Conservation (phyloP, 30 jellyfish, hydroid and myxozoan species). For the Nemopilema nomurai region DNA sequence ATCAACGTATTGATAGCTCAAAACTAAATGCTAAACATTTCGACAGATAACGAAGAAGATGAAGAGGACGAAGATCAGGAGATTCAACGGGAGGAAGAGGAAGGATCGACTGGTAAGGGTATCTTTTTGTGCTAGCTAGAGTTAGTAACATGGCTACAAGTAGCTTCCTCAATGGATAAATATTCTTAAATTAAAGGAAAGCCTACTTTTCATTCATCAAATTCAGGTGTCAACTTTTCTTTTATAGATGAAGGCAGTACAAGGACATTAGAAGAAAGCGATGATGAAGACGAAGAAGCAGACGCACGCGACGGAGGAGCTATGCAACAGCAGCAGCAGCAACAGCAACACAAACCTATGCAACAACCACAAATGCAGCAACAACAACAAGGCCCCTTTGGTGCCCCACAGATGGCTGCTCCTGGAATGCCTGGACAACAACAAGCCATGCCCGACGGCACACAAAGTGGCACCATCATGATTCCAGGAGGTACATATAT, state of each 20-base stretch:
- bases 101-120: constrained; percentile 54
- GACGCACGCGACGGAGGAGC: constrained; percentile 63
- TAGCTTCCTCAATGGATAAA: too few species aligned
- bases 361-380: constrained; percentile 32
- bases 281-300: constrained; percentile 60
- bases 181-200: too few species aligned
- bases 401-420: constrained; percentile 8
- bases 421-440: constrained; percentile 44
- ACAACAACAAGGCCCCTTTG: neutral
- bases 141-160: too few species aligned
- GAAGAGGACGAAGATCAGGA: constrained; percentile 36
- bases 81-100: constrained; percentile 34
- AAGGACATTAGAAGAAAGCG: constrained; percentile 55
- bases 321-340: constrained; percentile 39
- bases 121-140: neutral
- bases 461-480: constrained; percentile 46
- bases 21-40: neutral
- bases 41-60: constrained; percentile 21
- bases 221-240: too few species aligned
- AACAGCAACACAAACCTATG: constrained; percentile 33
- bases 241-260: constrained; percentile 65
- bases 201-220: too few species aligned
- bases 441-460: constrained; percentile 64
- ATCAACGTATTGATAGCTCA: neutral
- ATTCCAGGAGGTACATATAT: constrained; percentile 43